Evolutionary conservation across 2,888 invertebrate species (phyloP), one percentile per base, ranked within the genome.

Genomic region (Rhyacophila evoluta): DNA sequence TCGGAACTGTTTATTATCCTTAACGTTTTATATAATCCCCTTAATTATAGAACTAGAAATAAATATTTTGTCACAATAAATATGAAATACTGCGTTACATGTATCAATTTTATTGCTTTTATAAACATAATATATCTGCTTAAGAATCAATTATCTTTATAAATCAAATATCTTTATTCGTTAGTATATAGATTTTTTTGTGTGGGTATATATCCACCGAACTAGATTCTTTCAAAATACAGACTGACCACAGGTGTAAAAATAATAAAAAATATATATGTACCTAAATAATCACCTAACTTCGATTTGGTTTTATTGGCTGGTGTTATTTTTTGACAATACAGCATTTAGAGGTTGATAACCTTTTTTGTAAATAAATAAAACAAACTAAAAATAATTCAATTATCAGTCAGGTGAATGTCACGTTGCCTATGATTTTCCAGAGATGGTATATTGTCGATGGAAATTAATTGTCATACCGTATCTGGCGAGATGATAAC

Each of bases 101-200:
- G 10, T 55, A 55, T 55, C n/a, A n/a, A n/a, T 55, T 55, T 55
- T 55, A 55, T 55, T 55, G 55, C 55, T 19, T 25, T 55, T 55
- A 6, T 19, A 55, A 19, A 19, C 55, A 55, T 55, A 55, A 55
- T 55, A 10, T 5, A 2, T 10, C 25, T 10, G 55, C 55, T 55
- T 55, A 6, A 55, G 25, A 55, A 25, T 55, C 55, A 55, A 55
- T 55, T 55, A 55, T 19, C 19, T 8, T 10, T 19, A 55, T 55
- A 55, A 55, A 55, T 55, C 55, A 55, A 25, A 55, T 55, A 55
- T 25, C 55, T 55, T 25, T 55, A 55, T 19, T 55, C 55, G 25
- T 10, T 41, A 15, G 25, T 19, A 10, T 19, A n/a, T n/a, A n/a
- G n/a, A 1, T 5, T 15, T 55, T 55, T 55, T 55, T 55, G 25